Conservation (phyloP, 2,113 vertebrate genomes). For the Mobula birostris region DNA sequence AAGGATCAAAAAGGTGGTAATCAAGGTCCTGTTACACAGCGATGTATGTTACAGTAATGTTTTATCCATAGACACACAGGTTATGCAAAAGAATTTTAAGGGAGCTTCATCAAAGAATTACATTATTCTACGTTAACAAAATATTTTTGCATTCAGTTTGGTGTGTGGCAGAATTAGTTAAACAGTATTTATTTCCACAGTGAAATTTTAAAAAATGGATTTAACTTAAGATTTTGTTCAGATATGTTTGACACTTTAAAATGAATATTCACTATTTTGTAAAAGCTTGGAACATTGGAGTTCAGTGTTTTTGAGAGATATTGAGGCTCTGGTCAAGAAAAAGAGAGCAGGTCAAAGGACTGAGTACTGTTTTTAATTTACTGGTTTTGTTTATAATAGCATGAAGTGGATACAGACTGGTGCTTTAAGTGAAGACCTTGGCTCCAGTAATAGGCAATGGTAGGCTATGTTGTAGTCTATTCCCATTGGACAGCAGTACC, state of each 20-base stretch:
- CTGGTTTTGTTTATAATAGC: background rate
- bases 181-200: background rate
- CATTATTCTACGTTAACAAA: background rate
- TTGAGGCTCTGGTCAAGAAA: no score
- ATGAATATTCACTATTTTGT: background rate
- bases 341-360: background rate
- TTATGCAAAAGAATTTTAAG: background rate
- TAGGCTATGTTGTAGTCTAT: constrained; percentile 43
- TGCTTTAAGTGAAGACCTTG: background rate
- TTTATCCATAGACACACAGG: background rate
- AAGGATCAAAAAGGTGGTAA: background rate
- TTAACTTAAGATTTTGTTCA: background rate
- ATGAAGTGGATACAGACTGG: background rate
- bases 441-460: constrained; percentile 42
- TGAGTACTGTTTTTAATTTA: background rate
- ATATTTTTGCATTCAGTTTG: background rate
- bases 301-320: background rate
- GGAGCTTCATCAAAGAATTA: background rate
- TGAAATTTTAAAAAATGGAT: background rate
- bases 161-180: background rate
- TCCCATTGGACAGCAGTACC: constrained; percentile 43
- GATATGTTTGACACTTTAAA: background rate
- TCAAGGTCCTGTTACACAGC: background rate
- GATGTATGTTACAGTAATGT: no score
- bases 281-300: background rate